Percentiles rank a stretch among this genome's conserved stretches.
Conservation (phyloP, 2,113 vertebrate genomes). For the Heteronetta atricapilla region DNA sequence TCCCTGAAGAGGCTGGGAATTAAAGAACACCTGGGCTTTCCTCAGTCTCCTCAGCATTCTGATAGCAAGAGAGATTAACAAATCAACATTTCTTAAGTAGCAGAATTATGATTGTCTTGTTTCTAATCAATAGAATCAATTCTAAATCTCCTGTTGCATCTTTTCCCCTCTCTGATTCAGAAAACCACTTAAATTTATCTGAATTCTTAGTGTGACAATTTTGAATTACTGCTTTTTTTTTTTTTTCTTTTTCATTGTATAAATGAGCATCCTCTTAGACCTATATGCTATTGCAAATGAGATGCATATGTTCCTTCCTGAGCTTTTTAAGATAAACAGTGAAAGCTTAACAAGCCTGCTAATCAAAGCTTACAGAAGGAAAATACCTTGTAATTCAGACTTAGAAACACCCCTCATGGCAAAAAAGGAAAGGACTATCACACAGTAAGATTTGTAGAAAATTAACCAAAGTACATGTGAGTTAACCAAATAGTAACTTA, state of each 20-base stretch:
- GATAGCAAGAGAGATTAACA: slow-evolving; percentile 1
- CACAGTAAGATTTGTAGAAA: neutral
- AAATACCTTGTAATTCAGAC: neutral
- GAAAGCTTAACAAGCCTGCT: neutral
- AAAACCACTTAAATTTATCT: neutral
- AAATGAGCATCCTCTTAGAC: neutral
- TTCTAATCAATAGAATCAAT: slow-evolving; percentile 22
- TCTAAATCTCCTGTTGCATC: slow-evolving; percentile 16
- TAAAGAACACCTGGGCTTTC: slow-evolving; percentile 34
- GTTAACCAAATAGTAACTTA: neutral
- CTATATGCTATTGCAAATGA: neutral
- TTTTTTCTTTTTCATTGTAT: slow-evolving; percentile 21
- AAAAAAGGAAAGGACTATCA: neutral
- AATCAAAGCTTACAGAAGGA: slow-evolving; percentile 1
- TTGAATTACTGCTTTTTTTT: slow-evolving; percentile 25
- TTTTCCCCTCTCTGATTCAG: neutral
- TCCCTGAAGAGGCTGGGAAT: slow-evolving; percentile 25
- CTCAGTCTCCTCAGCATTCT: neutral
- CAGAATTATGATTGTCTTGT: slow-evolving; percentile 22
- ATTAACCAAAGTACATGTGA: neutral
- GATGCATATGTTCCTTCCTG: neutral
- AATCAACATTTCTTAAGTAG: slow-evolving; percentile 28
- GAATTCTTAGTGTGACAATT: neutral
- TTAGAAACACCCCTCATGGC: neutral
- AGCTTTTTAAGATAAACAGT: slow-evolving; percentile 57